A percentile compares a stretch with the other conserved stretches of the same genome.
These are phyloP conservation scores for Epicauta chinensis DNA, from an alignment of 1,140 invertebrate genomes.

Conservation along the genomic window DNA sequence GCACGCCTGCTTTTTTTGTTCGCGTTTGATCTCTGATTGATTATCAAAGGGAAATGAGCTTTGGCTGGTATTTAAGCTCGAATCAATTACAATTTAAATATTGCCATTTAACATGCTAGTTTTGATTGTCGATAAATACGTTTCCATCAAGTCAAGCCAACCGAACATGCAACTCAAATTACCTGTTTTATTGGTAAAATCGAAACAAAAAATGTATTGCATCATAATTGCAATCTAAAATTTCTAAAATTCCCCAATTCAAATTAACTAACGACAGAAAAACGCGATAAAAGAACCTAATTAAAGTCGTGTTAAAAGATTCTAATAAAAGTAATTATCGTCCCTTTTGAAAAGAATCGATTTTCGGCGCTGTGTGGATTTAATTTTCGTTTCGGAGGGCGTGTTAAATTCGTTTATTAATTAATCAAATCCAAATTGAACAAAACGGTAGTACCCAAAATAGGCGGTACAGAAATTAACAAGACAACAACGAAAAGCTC, in stretches of 20 bases:
- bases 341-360: neutral
- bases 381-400: neutral
- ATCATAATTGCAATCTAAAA: too few relatives aligned
- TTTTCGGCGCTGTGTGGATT: neutral
- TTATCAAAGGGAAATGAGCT: neutral
- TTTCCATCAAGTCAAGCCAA: slow-evolving; percentile 7
- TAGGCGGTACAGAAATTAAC: slow-evolving; percentile 7
- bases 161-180: too few relatives aligned
- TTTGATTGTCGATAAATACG: slow-evolving; percentile 20
- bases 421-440: slow-evolving; percentile 7
- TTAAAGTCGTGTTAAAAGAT: neutral
- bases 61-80: neutral
- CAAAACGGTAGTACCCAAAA: slow-evolving; percentile 9
- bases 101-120: slow-evolving; percentile 22
- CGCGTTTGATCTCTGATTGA: neutral
- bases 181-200: too few relatives aligned
- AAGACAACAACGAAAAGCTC: too few relatives aligned
- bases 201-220: too few relatives aligned
- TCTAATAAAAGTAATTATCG: neutral
- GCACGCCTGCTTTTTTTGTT: neutral
- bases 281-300: neutral
- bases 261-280: slow-evolving; percentile 12
- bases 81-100: slow-evolving; percentile 23
- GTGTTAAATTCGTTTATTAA: neutral
- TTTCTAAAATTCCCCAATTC: slow-evolving; percentile 11